Evolutionary conservation across 2,797 vertebrate species (phyloP).

Genomic region (Myotis vivesi): DNA sequence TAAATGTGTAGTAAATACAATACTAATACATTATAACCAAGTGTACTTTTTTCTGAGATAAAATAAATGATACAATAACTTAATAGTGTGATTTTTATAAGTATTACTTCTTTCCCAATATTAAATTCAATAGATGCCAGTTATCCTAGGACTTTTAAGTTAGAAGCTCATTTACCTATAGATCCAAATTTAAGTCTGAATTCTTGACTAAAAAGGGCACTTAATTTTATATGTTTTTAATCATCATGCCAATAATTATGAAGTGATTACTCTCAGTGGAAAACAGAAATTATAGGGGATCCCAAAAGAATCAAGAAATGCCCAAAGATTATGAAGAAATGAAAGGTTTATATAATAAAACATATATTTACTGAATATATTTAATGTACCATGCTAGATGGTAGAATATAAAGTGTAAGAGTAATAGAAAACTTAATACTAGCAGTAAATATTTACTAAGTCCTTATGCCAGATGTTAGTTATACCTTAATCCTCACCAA

Average conservation of each 20-base stretch:
- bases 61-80: slow-evolving; percentile 12
- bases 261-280: neutral
- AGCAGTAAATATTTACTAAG: slow-evolving; percentile 1
- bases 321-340: neutral
- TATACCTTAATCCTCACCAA: neutral
- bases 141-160: slow-evolving; percentile 29
- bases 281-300: slow-evolving; percentile 5
- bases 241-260: neutral
- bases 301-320: slow-evolving; percentile 50
- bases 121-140: slow-evolving; percentile 34
- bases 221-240: slow-evolving; percentile 45
- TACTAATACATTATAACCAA: neutral
- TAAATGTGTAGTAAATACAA: slow-evolving; percentile 34
- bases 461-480: neutral
- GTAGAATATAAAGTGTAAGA: neutral
- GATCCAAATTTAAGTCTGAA: slow-evolving; percentile 13
- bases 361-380: neutral
- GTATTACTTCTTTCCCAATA: slow-evolving; percentile 8
- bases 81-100: neutral
- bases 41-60: slow-evolving; percentile 41
- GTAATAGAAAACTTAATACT: neutral
- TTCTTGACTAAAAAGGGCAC: slow-evolving; percentile 44
- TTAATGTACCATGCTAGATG: neutral
- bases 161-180: neutral
- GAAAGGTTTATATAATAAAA: slow-evolving; percentile 34